Conservation (phyloP, 2,888 invertebrate genomes). For the Hemithea aestivaria region DNA sequence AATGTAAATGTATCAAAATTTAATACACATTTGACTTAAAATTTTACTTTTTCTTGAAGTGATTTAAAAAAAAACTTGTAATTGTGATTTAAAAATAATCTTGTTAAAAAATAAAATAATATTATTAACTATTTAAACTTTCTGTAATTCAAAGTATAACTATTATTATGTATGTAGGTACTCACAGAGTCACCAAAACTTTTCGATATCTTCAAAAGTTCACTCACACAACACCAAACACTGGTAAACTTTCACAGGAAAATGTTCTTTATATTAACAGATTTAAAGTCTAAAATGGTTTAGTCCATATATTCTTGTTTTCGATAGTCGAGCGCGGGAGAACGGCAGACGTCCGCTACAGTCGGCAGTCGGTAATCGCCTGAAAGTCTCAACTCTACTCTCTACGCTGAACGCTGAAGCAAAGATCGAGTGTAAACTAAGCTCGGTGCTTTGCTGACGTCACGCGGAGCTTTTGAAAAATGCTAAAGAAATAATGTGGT, state of each 20-base stretch:
- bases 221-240: slow-evolving; percentile 14
- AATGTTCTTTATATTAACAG: slow-evolving; percentile 8
- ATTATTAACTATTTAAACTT: too few species aligned
- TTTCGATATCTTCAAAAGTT: slow-evolving; percentile 14
- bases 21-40: too few species aligned
- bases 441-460: too few species aligned
- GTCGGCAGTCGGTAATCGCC: slow-evolving; percentile 33
- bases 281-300: slow-evolving; percentile 8
- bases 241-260: slow-evolving; percentile 7
- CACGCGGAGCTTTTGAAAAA: too few species aligned
- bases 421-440: slow-evolving; percentile 1
- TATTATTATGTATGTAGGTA: too few species aligned
- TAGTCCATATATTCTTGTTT: slow-evolving; percentile 5
- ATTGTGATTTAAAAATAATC: too few species aligned
- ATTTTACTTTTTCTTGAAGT: too few species aligned
- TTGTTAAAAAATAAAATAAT: too few species aligned
- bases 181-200: slow-evolving; percentile 11
- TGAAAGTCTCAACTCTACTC: slow-evolving; percentile 4
- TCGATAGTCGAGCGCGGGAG: slow-evolving; percentile 12
- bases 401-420: slow-evolving; percentile 35
- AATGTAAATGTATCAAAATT: too few species aligned
- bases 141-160: too few species aligned
- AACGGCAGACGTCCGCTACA: slow-evolving; percentile 36
- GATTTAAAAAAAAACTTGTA: too few species aligned
- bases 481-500: too few species aligned